Evolutionary conservation across 1,140 invertebrate species (phyloP), one percentile per base, ranked within the genome.

Genomic region (Archegozetes longisetosus): DNA sequence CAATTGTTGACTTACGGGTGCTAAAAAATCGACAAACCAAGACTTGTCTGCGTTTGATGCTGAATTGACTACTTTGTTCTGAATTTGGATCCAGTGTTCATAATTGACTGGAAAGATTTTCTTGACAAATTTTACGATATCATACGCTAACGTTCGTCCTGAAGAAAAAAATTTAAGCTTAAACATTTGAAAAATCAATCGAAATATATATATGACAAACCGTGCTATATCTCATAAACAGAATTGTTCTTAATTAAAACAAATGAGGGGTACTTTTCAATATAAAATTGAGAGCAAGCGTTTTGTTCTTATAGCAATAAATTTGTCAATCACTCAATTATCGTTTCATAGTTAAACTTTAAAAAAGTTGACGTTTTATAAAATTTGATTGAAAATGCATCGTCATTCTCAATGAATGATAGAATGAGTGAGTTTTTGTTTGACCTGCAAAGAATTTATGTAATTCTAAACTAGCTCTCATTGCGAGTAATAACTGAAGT

Each of bases 11-110:
- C 72, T 70, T 67, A 76, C 75, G 13, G 85, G 84, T 3, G 84
- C 82, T 73, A 84, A 86, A 75, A 85, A 86, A 67, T 87, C 84
- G 26, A 88, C 76, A 66, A 87, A 80, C 82, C 82, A 84, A 1
- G 77, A 71, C 61, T 76, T 64, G 25, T 58, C 61, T 62, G 66
- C 70, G 12, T n/a, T n/a, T n/a, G 67, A 57, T 70, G 68, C 64
- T 55, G 72, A 65, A 13, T 24, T 53, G 3, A 32, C 3, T 12
- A 57, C 55, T 17, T 47, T 23, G 23, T 27, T 6, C 25, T 57
- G 32, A 28, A 13, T 75, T 72, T 2, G 78, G 78, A 2, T 77
- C 77, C 1, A 86, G 70, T 12, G 79, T 77, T 66, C 78, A 73
- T n/a, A 87, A 69, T 24, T 73, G 74, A 6, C 82, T 79, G 61